Conservation (phyloP, 2,888 invertebrate species). For the Punctoribates punctum region DNA sequence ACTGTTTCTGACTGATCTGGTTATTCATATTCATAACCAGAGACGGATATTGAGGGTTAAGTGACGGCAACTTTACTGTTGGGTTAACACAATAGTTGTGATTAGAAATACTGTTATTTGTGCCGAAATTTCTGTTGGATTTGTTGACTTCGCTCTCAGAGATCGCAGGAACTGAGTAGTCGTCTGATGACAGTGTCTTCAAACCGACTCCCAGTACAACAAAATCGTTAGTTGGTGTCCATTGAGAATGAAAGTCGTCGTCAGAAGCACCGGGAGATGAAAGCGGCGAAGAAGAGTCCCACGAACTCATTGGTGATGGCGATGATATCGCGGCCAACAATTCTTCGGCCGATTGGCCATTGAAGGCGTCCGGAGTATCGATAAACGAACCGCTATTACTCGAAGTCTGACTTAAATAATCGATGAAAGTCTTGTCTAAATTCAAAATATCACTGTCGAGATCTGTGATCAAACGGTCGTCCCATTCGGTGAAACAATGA, state of each 20-base stretch:
- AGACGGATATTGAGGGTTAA: conserved; percentile 2
- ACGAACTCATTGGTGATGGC: conserved; percentile 41
- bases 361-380: conserved; percentile 1
- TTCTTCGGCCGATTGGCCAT: neutral
- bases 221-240: conserved; percentile 48
- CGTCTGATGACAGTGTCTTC: conserved; percentile 41
- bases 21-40: neutral
- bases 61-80: conserved; percentile 4
- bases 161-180: neutral
- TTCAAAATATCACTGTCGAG: neutral
- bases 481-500: neutral
- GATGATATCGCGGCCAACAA: conserved; percentile 39
- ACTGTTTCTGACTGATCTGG: neutral
- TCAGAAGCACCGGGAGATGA: conserved; percentile 19
- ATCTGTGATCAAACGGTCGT: conserved; percentile 14
- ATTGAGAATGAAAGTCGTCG: conserved; percentile 32
- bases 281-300: conserved; percentile 44
- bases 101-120: neutral
- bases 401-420: conserved; percentile 25
- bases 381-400: conserved; percentile 22
- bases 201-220: conserved; percentile 54
- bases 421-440: conserved; percentile 6
- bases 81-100: neutral
- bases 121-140: neutral
- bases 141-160: neutral